Percentiles rank a stretch among this genome's conserved stretches.
Evolutionary conservation across 2,888 invertebrate genomes (phyloP).

Genomic region (Sturmia bella): DNA sequence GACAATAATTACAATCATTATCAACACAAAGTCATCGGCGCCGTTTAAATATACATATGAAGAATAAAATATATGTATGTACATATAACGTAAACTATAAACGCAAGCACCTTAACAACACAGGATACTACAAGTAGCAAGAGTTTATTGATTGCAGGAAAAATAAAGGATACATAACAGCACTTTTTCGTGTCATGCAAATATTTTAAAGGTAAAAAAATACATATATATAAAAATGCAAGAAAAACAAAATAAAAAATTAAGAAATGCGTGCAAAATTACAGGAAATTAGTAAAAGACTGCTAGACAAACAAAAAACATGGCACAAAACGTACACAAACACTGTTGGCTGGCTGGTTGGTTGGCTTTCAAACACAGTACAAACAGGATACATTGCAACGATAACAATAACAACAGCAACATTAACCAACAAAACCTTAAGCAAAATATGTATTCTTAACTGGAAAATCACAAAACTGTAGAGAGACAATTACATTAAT

Average conservation of each 20-base stretch:
- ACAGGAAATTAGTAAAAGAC: conserved; percentile 77
- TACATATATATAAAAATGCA: conserved; percentile 2
- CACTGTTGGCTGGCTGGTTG: conserved; percentile 47
- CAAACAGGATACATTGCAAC: conserved; percentile 53
- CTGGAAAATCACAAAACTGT: conserved; percentile 41
- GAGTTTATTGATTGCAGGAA: conserved; percentile 51
- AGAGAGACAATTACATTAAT: conserved; percentile 59
- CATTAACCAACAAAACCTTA: conserved; percentile 14
- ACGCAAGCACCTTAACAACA: conserved; percentile 27
- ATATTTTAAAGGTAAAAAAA: conserved; percentile 30
- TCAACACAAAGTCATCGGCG: background rate
- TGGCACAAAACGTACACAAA: background rate
- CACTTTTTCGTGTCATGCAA: conserved; percentile 48
- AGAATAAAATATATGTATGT: background rate
- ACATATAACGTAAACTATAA: conserved; percentile 2
- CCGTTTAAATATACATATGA: conserved; percentile 19
- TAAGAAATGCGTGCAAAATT: conserved; percentile 72
- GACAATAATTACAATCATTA: too few species aligned
- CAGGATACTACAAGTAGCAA: background rate
- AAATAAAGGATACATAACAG: conserved; percentile 43
- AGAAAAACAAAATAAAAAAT: conserved; percentile 51
- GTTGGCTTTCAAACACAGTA: conserved; percentile 49
- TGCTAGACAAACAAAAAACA: conserved; percentile 62
- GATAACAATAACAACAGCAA: conserved; percentile 20
- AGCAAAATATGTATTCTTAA: conserved; percentile 12